Evolutionary conservation across 2,113 vertebrate species (phyloP).

Genomic region (Oostethus manadensis): DNA sequence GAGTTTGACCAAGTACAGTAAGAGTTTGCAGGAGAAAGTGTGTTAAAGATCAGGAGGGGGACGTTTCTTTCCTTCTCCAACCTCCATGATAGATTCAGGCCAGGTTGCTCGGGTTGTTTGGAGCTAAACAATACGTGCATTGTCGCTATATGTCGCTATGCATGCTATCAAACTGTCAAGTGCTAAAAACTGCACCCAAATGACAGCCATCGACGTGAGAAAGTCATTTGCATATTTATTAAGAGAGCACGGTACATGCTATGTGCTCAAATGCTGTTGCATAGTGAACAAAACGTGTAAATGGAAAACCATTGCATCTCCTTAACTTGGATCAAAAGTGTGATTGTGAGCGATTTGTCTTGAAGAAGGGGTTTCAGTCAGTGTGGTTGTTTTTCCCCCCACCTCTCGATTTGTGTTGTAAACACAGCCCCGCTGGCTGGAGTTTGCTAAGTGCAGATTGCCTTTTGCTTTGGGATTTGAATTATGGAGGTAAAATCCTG

Average conservation of each 20-base stretch:
- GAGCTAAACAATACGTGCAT: not conserved
- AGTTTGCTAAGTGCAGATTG: conserved; percentile 82
- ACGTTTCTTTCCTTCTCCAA: conserved; percentile 33
- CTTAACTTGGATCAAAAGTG: conserved; percentile 46
- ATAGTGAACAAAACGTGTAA: not conserved
- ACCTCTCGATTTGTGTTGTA: conserved; percentile 43
- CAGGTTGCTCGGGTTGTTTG: not conserved
- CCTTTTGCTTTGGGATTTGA: conserved; percentile 98
- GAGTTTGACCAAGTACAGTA: conserved; percentile 59
- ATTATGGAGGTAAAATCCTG: conserved; percentile 99
- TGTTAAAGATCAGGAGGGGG: conserved; percentile 31
- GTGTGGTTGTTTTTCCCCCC: conserved; percentile 5
- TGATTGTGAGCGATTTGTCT: conserved; percentile 43
- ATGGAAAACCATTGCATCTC: conserved; percentile 9
- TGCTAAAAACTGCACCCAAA: conserved; percentile 49
- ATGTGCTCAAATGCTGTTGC: not conserved
- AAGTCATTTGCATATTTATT: conserved; percentile 65
- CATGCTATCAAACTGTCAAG: conserved; percentile 30
- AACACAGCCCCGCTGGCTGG: conserved; percentile 76
- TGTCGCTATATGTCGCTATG: not conserved
- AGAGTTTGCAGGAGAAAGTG: conserved; percentile 58
- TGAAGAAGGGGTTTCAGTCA: conserved; percentile 43
- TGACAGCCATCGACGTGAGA: conserved; percentile 28
- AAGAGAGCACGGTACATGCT: conserved; percentile 6
- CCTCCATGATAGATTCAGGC: conserved; percentile 22